These are phyloP conservation scores for Bubalus kerabau DNA, from an alignment of 2,113 vertebrate species.

Conservation along the genomic window DNA sequence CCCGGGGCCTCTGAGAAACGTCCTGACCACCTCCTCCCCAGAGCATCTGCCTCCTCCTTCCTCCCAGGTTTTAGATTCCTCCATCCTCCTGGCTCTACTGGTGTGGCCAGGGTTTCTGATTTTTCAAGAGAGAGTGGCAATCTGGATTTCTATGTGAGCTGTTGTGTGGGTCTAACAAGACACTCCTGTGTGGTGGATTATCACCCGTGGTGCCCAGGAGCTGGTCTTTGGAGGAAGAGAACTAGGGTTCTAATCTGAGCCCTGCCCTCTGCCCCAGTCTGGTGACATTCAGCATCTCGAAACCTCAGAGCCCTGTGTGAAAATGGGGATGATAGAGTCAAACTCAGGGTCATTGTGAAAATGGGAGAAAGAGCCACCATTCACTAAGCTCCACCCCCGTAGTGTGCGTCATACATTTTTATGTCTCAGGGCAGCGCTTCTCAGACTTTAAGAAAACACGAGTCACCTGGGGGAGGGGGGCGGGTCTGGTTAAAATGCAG, in stretches of 20 bases:
- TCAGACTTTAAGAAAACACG: rapidly evolving
- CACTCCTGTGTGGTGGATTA: background rate
- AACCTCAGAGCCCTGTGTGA: background rate
- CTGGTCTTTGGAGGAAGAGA: background rate
- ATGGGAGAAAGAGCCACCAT: background rate
- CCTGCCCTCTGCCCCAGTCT: background rate
- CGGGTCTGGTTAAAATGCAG: background rate
- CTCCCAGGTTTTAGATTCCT: conserved; percentile 40
- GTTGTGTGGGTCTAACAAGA: background rate
- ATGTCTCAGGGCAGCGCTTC: background rate
- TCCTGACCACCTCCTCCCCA: background rate
- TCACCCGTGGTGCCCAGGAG: background rate
- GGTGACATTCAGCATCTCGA: background rate
- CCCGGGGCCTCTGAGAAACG: conserved; percentile 53
- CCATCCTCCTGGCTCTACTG: conserved; percentile 14
- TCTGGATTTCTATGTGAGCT: background rate
- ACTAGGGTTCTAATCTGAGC: background rate
- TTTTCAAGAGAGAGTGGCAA: background rate
- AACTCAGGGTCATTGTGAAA: too few relatives aligned
- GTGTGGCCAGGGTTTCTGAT: background rate
- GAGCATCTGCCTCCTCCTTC: conserved; percentile 43
- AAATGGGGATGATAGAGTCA: background rate
- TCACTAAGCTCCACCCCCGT: rapidly evolving
- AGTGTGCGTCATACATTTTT: rapidly evolving
- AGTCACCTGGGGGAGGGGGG: background rate